These are phyloP conservation scores for Melanotaenia maccullochi DNA, from an alignment of 2,797 vertebrate genomes.

Conservation along the genomic window DNA sequence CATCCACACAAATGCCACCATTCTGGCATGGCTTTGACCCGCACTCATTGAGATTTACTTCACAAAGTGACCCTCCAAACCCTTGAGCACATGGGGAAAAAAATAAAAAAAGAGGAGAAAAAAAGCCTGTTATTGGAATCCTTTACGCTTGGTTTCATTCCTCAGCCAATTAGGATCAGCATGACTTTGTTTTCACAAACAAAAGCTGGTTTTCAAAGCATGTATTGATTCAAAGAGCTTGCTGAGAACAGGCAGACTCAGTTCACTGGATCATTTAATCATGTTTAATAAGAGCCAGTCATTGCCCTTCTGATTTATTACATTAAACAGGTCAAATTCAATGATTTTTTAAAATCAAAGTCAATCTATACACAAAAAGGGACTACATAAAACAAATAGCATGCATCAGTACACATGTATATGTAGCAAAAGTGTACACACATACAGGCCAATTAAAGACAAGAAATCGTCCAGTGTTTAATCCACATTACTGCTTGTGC, in stretches of 20 bases:
- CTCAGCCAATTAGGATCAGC: slow-evolving; percentile 80
- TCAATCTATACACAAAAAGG: slow-evolving; percentile 62
- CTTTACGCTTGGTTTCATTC: slow-evolving; percentile 69
- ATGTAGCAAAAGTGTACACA: not conserved
- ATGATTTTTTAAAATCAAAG: slow-evolving; percentile 70
- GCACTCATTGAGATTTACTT: slow-evolving; percentile 83
- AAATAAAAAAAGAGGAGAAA: slow-evolving; percentile 1
- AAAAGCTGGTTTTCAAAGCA: slow-evolving; percentile 78
- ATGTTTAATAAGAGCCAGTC: slow-evolving; percentile 81
- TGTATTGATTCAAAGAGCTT: slow-evolving; percentile 79
- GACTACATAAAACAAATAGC: slow-evolving; percentile 59
- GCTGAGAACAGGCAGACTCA: slow-evolving; percentile 70
- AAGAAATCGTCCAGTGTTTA: slow-evolving; percentile 36
- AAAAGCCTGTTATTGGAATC: slow-evolving; percentile 57
- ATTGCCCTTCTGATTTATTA: slow-evolving; percentile 78
- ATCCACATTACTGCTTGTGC: slow-evolving; percentile 32
- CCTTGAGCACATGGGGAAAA: slow-evolving; percentile 63
- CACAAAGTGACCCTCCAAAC: slow-evolving; percentile 82
- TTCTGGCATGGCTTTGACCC: slow-evolving; percentile 83
- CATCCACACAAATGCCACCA: slow-evolving; percentile 73
- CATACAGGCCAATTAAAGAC: slow-evolving; percentile 26
- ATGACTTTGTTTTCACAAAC: slow-evolving; percentile 81
- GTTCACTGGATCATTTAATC: slow-evolving; percentile 84
- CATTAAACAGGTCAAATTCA: slow-evolving; percentile 74
- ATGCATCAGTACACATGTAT: slow-evolving; percentile 49